Conservation (phyloP, 2,888 invertebrate genomes). For the Macaria notata region DNA sequence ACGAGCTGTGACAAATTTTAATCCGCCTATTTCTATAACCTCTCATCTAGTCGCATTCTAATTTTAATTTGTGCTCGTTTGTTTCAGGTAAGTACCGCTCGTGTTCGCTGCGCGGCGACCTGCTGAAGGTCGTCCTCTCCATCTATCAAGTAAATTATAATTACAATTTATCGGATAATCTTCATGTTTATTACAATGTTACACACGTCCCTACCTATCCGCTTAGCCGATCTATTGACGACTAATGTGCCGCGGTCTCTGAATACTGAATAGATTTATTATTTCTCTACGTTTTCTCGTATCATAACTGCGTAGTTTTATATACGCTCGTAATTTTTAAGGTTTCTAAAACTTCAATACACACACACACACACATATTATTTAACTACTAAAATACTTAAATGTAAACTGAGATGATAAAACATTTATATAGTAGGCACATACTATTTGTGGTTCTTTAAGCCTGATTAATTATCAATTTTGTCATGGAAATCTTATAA, state of each 20-base stretch:
- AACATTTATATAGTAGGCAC: no score
- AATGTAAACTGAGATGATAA: no score
- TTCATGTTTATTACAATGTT: slow-evolving; percentile 34
- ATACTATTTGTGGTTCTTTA: no score
- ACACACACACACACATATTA: no score
- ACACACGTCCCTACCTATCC: slow-evolving; percentile 35
- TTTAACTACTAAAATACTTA: no score
- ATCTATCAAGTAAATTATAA: slow-evolving; percentile 36
- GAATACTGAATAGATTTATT: slow-evolving; percentile 43
- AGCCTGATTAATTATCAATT: no score
- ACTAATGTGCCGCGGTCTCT: slow-evolving; percentile 32
- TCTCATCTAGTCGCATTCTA: slow-evolving; percentile 40
- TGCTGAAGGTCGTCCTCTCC: slow-evolving; percentile 40
- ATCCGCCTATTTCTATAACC: slow-evolving; percentile 59
- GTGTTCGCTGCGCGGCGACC: slow-evolving; percentile 37
- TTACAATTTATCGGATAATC: slow-evolving; percentile 14
- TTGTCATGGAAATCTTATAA: no score
- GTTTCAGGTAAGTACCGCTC: slow-evolving; percentile 55
- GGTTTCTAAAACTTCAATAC: no score
- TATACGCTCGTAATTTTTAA: no score
- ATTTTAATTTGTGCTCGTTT: slow-evolving; percentile 47
- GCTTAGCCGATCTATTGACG: slow-evolving; percentile 28
- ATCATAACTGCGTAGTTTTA: not conserved
- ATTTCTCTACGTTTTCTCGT: slow-evolving; percentile 16
- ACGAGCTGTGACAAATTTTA: slow-evolving; percentile 62